Conservation (phyloP, 2,113 vertebrate species). For the Hylia prasina region DNA sequence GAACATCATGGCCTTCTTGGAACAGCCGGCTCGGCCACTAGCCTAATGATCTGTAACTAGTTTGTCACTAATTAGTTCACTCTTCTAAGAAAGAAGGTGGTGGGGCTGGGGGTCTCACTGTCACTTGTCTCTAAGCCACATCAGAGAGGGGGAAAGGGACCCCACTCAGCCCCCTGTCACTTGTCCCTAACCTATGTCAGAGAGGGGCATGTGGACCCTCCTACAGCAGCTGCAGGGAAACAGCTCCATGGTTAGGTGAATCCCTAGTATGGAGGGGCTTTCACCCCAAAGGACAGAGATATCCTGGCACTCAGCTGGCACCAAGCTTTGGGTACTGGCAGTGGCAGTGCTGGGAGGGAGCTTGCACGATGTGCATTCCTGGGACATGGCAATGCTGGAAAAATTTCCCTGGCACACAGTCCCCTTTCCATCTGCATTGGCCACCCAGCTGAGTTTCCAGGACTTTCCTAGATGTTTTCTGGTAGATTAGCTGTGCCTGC, state of each 20-base stretch:
- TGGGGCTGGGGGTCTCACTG: not conserved
- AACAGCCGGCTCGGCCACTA: not conserved
- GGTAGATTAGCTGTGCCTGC: not conserved
- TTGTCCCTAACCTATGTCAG: not conserved
- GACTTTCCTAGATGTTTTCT: not conserved
- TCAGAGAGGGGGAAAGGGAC: not conserved
- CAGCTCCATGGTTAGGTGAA: not conserved
- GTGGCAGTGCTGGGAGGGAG: not conserved
- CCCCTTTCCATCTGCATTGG: not conserved
- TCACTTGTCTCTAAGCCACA: not conserved
- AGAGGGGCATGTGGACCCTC: not conserved
- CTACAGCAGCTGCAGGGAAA: not conserved
- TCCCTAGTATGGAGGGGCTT: not conserved
- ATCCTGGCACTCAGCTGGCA: not conserved
- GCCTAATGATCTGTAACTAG: not conserved
- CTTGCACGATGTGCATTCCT: not conserved
- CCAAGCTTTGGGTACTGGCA: not conserved
- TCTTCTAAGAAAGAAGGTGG: not conserved
- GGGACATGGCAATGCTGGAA: not conserved
- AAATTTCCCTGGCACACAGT: not conserved
- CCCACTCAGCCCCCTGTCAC: not conserved
- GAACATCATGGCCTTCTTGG: slow-evolving; percentile 41
- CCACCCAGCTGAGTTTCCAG: not conserved
- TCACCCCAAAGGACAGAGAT: not conserved
- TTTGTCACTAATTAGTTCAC: not conserved